phyloP scores from a whole-genome alignment of 2,113 vertebrate species.

The Galeopterus variegatus region DNA sequence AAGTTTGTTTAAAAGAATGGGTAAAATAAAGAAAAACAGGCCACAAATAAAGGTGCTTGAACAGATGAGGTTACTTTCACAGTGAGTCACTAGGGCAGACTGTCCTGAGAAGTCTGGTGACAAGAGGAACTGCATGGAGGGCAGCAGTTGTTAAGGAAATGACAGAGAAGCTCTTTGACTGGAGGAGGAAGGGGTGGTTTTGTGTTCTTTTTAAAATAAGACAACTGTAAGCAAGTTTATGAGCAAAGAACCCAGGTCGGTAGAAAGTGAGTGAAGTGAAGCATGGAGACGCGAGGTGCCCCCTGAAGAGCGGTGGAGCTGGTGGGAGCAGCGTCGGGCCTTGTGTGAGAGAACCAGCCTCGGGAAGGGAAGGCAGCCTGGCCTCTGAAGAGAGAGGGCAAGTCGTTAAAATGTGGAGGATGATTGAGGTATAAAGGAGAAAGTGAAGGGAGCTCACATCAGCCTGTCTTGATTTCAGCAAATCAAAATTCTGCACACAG shows the following conservation, averaged over 20 bases:
- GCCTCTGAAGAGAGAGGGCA: conserved; percentile 24
- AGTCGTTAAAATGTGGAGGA: background rate
- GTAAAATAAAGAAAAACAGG: conserved; percentile 5
- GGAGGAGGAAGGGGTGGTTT: background rate
- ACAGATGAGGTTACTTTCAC: conserved; percentile 47
- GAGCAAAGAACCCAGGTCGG: background rate
- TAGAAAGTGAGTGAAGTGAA: background rate
- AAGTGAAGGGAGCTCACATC: background rate
- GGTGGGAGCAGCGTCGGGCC: background rate
- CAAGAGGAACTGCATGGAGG: background rate
- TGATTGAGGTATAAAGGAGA: background rate
- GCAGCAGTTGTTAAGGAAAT: conserved; percentile 32
- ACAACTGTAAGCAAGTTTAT: background rate
- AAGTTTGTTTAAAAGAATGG: conserved; percentile 52
- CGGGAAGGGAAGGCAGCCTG: background rate
- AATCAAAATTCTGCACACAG: background rate
- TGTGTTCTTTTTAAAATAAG: background rate
- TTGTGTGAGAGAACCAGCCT: background rate
- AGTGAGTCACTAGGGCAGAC: conserved; percentile 40
- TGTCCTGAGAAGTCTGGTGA: conserved; percentile 54
- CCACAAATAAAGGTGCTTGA: conserved; percentile 33
- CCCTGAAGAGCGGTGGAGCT: background rate
- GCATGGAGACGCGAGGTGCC: background rate
- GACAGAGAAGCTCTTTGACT: background rate
- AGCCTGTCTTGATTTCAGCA: background rate